phyloP scores from a whole-genome alignment of 2,113 vertebrate genomes.

The Corythaixoides concolor region DNA sequence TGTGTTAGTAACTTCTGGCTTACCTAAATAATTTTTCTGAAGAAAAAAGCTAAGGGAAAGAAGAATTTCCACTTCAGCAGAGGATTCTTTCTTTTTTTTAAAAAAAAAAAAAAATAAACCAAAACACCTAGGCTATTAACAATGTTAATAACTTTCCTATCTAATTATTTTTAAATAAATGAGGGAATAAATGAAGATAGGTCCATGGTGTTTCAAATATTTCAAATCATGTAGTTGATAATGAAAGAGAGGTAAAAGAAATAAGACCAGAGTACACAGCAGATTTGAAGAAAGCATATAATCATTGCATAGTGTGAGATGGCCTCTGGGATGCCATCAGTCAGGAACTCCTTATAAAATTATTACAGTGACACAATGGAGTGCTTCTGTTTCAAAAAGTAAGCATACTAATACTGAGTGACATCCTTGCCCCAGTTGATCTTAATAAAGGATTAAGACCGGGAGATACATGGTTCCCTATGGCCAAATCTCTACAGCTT shows the following conservation, averaged over 20 bases:
- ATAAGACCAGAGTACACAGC: background rate
- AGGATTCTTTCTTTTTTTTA: background rate
- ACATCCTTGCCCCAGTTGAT: background rate
- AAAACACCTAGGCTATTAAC: background rate
- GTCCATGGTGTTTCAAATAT: background rate
- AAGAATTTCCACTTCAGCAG: background rate
- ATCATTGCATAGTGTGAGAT: background rate
- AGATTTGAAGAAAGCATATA: background rate
- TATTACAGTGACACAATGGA: background rate
- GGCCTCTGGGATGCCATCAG: background rate
- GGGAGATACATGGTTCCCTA: background rate
- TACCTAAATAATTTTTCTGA: background rate
- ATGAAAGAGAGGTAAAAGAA: background rate
- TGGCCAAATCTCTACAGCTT: background rate
- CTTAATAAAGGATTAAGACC: constrained; percentile 2
- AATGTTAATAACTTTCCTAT: background rate
- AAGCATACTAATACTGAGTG: background rate
- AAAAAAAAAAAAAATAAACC: background rate
- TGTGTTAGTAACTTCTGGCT: background rate
- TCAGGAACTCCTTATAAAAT: background rate
- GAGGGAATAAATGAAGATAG: background rate
- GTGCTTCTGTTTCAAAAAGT: background rate
- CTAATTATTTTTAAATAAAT: background rate
- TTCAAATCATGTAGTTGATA: background rate
- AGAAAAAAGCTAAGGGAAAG: background rate